phyloP scores from a whole-genome alignment of 1,140 invertebrate genomes.

The Thaumatotibia leucotreta region DNA sequence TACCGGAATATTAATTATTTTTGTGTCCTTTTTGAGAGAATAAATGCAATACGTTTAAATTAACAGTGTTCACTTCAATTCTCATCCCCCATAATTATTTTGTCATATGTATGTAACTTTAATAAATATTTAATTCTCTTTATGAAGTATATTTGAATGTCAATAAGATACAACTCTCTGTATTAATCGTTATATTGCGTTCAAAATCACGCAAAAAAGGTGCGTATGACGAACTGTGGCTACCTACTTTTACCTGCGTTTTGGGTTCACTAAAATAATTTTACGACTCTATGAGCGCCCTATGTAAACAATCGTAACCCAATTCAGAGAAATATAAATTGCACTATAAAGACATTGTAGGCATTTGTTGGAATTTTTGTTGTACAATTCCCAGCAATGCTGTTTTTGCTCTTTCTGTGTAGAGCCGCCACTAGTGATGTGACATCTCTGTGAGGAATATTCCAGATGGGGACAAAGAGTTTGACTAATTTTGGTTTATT shows the following conservation, averaged over 20 bases:
- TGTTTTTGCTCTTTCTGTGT: constrained; percentile 14
- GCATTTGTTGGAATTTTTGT: constrained; percentile 38
- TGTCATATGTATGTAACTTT: no score
- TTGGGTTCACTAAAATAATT: constrained; percentile 11
- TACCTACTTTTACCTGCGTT: neutral
- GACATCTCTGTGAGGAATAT: neutral
- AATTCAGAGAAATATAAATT: constrained; percentile 48
- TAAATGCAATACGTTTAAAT: no score
- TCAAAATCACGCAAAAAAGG: no score
- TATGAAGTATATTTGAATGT: no score
- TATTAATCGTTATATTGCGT: no score
- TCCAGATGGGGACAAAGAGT: neutral
- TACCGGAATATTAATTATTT: neutral
- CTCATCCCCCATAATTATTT: no score
- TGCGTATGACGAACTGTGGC: neutral
- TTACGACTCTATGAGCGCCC: constrained; percentile 35
- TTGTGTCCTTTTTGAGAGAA: neutral
- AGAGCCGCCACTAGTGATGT: constrained; percentile 14
- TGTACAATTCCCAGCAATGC: constrained; percentile 47
- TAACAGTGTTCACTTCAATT: no score
- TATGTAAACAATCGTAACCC: constrained; percentile 42
- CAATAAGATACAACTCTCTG: no score
- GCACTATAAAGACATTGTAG: constrained; percentile 21
- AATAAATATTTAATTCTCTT: no score
- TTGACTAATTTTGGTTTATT: neutral